Evolutionary conservation across 2,113 vertebrate species (phyloP).

Genomic region (Ia io): DNA sequence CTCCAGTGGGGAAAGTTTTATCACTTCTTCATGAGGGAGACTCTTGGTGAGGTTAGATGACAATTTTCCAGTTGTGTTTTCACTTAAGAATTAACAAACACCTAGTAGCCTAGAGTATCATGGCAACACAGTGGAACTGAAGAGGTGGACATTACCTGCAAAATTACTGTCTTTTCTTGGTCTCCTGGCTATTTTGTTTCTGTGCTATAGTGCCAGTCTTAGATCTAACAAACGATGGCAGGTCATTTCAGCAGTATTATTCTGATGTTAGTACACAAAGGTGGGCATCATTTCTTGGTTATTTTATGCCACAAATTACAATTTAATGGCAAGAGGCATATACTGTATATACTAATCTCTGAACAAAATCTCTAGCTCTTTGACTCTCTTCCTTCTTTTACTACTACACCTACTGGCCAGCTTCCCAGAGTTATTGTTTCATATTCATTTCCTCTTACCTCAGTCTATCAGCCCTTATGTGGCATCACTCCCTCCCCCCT

Average conservation of each 20-base stretch:
- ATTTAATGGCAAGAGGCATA: neutral
- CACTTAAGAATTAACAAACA: neutral
- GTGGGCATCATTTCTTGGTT: neutral
- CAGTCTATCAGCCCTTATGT: neutral
- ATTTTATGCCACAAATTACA: neutral
- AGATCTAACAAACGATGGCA: neutral
- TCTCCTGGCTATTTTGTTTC: neutral
- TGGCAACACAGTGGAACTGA: neutral
- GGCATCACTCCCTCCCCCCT: neutral
- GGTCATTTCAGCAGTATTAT: neutral
- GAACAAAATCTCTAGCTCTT: neutral
- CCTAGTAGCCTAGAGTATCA: neutral
- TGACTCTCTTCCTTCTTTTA: neutral
- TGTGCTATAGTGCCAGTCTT: neutral
- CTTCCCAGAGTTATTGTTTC: neutral
- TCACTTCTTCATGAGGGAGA: neutral
- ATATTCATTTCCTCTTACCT: neutral
- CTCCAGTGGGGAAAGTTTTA: neutral
- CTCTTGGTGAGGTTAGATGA: neutral
- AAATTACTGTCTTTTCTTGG: neutral
- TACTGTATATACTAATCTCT: neutral
- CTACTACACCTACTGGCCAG: neutral
- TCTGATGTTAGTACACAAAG: neutral
- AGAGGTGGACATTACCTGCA: neutral
- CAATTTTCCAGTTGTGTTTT: neutral